These are phyloP conservation scores for Echiichthys vipera DNA, from an alignment of 2,797 vertebrate species.

Conservation along the genomic window DNA sequence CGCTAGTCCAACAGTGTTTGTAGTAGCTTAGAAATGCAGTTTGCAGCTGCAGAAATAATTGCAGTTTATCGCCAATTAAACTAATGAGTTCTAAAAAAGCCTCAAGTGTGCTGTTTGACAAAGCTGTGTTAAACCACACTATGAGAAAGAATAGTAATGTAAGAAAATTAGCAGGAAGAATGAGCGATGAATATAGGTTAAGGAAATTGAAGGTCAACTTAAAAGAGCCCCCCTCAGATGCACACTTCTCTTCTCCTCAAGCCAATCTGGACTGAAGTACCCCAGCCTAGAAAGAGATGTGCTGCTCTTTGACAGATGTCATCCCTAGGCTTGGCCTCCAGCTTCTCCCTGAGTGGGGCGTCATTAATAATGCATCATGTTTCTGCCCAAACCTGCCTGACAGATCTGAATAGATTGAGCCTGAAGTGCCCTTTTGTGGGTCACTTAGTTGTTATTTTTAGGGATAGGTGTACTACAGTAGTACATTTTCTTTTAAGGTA, in stretches of 20 bases:
- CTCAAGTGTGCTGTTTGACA: slow-evolving; percentile 80
- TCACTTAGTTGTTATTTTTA: slow-evolving; percentile 72
- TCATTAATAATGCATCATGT: slow-evolving; percentile 81
- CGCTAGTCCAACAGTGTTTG: slow-evolving; percentile 62
- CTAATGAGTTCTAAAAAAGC: slow-evolving; percentile 86
- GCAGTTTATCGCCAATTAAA: slow-evolving; percentile 87
- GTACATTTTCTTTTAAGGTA: slow-evolving; percentile 46
- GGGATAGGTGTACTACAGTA: slow-evolving; percentile 41
- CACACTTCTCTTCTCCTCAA: slow-evolving; percentile 4
- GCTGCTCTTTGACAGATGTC: slow-evolving; percentile 73
- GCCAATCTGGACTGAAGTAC: slow-evolving; percentile 45
- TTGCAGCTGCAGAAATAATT: slow-evolving; percentile 85
- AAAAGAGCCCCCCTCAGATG: slow-evolving; percentile 2
- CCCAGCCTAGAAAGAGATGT: slow-evolving; percentile 57
- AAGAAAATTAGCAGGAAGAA: slow-evolving; percentile 44
- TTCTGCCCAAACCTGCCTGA: slow-evolving; percentile 77
- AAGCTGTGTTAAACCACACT: slow-evolving; percentile 62
- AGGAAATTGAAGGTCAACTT: slow-evolving; percentile 55
- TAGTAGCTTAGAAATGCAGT: slow-evolving; percentile 67
- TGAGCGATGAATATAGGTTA: slow-evolving; percentile 47
- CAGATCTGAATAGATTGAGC: slow-evolving; percentile 76
- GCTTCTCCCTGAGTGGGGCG: slow-evolving; percentile 60
- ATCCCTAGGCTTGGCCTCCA: slow-evolving; percentile 73
- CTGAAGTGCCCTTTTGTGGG: slow-evolving; percentile 64
- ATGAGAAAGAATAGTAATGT: slow-evolving; percentile 37